phyloP scores from a whole-genome alignment of 1,140 invertebrate genomes.

The Agrilus planipennis region DNA sequence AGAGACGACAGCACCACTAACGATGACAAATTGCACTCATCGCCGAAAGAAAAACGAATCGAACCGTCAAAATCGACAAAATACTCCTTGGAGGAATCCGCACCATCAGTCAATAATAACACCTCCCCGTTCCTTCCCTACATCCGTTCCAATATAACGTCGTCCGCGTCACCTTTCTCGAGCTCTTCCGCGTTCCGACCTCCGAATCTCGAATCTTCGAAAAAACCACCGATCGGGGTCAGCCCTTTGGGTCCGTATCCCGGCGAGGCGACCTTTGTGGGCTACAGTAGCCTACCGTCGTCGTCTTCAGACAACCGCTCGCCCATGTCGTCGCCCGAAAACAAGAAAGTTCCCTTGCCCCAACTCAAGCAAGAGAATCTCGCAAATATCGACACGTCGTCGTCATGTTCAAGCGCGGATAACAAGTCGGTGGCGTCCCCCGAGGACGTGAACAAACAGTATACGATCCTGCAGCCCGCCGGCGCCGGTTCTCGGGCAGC shows the following conservation, averaged over 20 bases:
- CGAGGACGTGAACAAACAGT: constrained; percentile 48
- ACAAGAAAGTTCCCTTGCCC: constrained; percentile 27
- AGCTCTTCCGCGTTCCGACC: constrained; percentile 63
- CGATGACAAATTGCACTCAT: constrained; percentile 30
- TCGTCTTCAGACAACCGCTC: constrained; percentile 21
- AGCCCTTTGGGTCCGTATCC: constrained; percentile 46
- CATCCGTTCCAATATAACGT: constrained; percentile 34
- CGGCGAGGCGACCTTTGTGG: constrained; percentile 50
- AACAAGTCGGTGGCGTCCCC: constrained; percentile 38
- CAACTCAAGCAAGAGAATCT: constrained; percentile 14
- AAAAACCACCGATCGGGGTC: constrained; percentile 5
- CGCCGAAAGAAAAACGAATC: constrained; percentile 37
- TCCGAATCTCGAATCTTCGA: constrained; percentile 35
- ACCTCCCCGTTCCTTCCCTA: constrained; percentile 36
- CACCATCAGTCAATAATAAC: constrained; percentile 19
- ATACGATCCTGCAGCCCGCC: constrained; percentile 72
- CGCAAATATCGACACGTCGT: constrained; percentile 12
- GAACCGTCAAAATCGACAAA: constrained; percentile 26
- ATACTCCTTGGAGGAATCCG: constrained; percentile 31
- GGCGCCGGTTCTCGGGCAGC: constrained; percentile 62
- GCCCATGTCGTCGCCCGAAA: constrained; percentile 31
- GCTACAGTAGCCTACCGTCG: constrained; percentile 37
- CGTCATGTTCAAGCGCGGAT: constrained; percentile 8
- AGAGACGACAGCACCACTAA: constrained; percentile 21
- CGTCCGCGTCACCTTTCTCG: constrained; percentile 47